Evolutionary conservation across 2,888 invertebrate species (phyloP).

Genomic region (Caenorhabditis doughertyi): DNA sequence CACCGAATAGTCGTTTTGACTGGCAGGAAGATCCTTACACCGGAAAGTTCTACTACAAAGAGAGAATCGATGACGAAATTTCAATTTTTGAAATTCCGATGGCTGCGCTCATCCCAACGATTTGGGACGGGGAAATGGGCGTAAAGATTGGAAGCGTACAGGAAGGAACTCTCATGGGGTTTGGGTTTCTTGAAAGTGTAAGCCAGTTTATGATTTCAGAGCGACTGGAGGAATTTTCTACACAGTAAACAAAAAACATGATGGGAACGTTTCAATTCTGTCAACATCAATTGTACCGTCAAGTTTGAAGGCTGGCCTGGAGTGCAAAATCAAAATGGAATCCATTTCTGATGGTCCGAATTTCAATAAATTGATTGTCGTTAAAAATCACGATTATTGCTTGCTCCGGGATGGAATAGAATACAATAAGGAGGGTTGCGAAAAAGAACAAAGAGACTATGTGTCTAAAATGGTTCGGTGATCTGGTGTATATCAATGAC

Average conservation of each 20-base stretch:
- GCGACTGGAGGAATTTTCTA: constrained; percentile 29
- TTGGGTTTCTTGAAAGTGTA: not conserved
- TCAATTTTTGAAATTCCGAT: constrained; percentile 41
- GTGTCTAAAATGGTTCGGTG: not conserved
- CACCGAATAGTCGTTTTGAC: constrained; percentile 32
- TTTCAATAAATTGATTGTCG: constrained; percentile 17
- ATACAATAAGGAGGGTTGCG: constrained; percentile 4
- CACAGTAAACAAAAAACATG: not conserved
- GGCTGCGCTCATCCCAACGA: constrained; percentile 1
- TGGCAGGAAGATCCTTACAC: constrained; percentile 52
- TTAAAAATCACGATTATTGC: constrained; percentile 55
- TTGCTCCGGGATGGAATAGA: constrained; percentile 45
- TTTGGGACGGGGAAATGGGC: constrained; percentile 34
- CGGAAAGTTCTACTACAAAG: constrained; percentile 54
- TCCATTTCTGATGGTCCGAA: not conserved
- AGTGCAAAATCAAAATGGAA: not conserved
- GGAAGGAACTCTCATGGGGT: not conserved
- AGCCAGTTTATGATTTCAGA: not conserved
- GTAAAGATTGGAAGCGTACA: constrained; percentile 8
- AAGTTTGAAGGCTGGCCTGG: constrained; percentile 1
- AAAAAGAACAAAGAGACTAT: constrained; percentile 12
- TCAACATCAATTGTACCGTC: not conserved
- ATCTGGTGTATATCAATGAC: not conserved
- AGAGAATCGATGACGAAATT: constrained; percentile 32
- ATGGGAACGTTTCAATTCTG: not conserved